A percentile compares a stretch with the other conserved stretches of the same genome.
These are phyloP conservation scores for Epirrhoe alternata DNA, from an alignment of 2,888 invertebrate species.

Conservation along the genomic window DNA sequence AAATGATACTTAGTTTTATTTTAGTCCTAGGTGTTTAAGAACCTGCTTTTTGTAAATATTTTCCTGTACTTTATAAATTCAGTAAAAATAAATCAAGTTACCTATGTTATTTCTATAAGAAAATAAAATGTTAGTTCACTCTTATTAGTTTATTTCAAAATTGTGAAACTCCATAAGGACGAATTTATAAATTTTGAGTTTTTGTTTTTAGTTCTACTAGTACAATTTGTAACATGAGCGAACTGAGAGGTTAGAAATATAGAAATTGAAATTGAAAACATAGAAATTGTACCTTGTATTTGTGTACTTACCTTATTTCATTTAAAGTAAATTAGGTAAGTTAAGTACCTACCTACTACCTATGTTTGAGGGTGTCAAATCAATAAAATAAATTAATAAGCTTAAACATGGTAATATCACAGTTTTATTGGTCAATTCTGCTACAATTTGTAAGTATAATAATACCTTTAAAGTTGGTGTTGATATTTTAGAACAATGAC, in stretches of 20 bases:
- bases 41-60: slow-evolving; percentile 42
- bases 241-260: not conserved
- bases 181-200: slow-evolving; percentile 12
- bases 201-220: slow-evolving; percentile 7
- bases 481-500: too few relatives aligned
- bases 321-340: too few relatives aligned
- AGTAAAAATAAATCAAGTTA: slow-evolving; percentile 42
- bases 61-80: slow-evolving; percentile 21
- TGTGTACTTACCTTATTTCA: not conserved
- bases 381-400: too few relatives aligned
- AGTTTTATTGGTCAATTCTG: too few relatives aligned
- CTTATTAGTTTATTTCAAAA: slow-evolving; percentile 16
- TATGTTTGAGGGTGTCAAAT: too few relatives aligned
- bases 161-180: slow-evolving; percentile 7
- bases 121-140: slow-evolving; percentile 17
- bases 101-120: slow-evolving; percentile 42
- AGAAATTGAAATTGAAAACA: not conserved
- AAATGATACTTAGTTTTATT: slow-evolving; percentile 49
- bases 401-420: too few relatives aligned
- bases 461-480: too few relatives aligned
- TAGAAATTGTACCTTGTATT: not conserved
- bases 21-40: slow-evolving; percentile 37
- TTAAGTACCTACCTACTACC: too few relatives aligned
- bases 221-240: not conserved
- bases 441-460: too few relatives aligned